Evolutionary conservation across 2,797 vertebrate genomes (phyloP).

Genomic region (Sphenopsis melanotis): DNA sequence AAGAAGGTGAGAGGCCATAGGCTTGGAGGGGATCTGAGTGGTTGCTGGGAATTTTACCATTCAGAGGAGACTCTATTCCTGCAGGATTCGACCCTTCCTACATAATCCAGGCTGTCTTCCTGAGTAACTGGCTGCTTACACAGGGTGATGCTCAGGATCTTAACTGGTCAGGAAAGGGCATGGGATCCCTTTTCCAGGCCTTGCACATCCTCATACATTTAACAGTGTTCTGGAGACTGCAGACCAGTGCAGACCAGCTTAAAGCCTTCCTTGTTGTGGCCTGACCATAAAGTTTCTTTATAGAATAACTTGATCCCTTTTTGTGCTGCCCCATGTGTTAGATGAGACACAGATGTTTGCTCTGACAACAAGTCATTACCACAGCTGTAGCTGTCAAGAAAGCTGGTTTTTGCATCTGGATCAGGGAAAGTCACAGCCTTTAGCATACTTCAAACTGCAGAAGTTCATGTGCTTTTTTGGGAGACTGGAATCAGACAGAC

Average conservation of each 20-base stretch:
- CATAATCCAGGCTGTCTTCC: not conserved
- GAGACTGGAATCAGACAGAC: not conserved
- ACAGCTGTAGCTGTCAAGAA: not conserved
- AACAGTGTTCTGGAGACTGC: not conserved
- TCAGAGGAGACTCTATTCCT: not conserved
- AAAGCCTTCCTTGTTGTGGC: not conserved
- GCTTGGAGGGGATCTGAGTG: not conserved
- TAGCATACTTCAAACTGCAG: not conserved
- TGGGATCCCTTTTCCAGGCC: not conserved
- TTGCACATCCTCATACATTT: not conserved
- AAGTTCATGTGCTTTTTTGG: not conserved
- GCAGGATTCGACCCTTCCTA: not conserved
- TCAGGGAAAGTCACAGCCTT: not conserved
- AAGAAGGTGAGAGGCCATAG: not conserved
- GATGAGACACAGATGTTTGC: conserved; percentile 10
- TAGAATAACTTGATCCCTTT: not conserved
- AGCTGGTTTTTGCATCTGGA: not conserved
- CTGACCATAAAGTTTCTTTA: not conserved
- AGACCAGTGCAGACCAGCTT: not conserved
- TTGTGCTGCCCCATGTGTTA: not conserved
- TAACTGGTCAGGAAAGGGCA: not conserved
- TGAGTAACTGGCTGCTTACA: not conserved
- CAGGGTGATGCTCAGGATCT: not conserved
- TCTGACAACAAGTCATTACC: not conserved
- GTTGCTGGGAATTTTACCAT: not conserved